Conservation (phyloP, 2,113 vertebrate species). For the Thoracochromis brauschi region DNA sequence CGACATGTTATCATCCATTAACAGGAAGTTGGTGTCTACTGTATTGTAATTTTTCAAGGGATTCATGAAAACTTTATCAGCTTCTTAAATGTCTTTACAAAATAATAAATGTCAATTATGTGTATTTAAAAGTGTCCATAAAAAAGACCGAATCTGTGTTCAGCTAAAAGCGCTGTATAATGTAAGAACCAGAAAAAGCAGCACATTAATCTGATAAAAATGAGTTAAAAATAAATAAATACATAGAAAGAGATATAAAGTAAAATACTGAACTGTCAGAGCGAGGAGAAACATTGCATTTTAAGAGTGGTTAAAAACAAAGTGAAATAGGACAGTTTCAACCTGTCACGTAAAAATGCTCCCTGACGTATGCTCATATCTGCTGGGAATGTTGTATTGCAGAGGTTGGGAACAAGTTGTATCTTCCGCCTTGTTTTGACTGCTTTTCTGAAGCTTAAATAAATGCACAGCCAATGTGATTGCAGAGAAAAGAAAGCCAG, state of each 20-base stretch:
- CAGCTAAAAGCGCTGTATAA: neutral
- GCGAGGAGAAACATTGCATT: neutral
- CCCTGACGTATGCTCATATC: neutral
- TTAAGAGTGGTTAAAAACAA: neutral
- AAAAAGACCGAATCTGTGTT: neutral
- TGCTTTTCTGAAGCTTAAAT: neutral
- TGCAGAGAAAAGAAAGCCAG: neutral
- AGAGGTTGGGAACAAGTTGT: neutral
- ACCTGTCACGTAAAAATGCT: conserved; percentile 14
- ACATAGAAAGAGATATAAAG: neutral
- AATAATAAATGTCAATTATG: neutral
- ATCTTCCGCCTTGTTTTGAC: neutral
- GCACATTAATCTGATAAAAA: neutral
- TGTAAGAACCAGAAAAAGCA: neutral
- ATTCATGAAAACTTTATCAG: neutral
- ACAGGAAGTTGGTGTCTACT: neutral
- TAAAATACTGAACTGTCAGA: neutral
- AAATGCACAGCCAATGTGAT: neutral
- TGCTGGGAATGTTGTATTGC: neutral
- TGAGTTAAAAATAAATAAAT: neutral
- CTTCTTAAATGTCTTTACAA: neutral
- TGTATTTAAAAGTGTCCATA: neutral
- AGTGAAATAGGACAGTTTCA: neutral
- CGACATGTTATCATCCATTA: accelerated
- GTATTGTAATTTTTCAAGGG: neutral